Conservation (phyloP, 2,113 vertebrate species). For the Pardalotus punctatus region DNA sequence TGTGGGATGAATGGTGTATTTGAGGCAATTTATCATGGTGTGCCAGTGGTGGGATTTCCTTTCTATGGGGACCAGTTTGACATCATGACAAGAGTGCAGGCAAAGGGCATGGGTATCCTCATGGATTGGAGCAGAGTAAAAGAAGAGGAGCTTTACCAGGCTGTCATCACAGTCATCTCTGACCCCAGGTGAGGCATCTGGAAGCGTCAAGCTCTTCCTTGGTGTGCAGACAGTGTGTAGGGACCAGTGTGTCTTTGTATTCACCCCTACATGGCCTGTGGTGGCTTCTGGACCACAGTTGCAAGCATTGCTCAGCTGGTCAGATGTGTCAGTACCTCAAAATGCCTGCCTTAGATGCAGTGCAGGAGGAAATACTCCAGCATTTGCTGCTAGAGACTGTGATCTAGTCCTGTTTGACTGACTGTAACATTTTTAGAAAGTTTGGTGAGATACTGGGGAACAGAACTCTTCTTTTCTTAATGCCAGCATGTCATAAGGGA, state of each 20-base stretch:
- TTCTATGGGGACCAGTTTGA: conserved; percentile 75
- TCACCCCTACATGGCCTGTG: not conserved
- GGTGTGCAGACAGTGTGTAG: too few species aligned
- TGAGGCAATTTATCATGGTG: conserved; percentile 68
- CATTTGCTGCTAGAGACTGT: not conserved
- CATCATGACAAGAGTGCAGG: conserved; percentile 69
- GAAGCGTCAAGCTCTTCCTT: not conserved
- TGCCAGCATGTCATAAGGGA: not conserved
- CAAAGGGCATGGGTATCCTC: conserved; percentile 67
- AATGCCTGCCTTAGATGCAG: not conserved
- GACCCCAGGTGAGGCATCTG: conserved; percentile 53
- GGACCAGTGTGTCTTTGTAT: not conserved
- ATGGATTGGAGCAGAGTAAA: conserved; percentile 60
- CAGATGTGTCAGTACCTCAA: not conserved
- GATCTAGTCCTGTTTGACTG: not conserved
- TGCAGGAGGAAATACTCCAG: not conserved
- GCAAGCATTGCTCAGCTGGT: not conserved
- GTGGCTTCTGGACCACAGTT: not conserved
- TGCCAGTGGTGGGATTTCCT: conserved; percentile 71
- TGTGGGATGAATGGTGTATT: conserved; percentile 68
- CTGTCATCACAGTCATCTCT: conserved; percentile 24
- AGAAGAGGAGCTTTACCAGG: conserved; percentile 62
- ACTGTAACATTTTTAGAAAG: not conserved
- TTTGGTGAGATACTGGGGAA: not conserved
- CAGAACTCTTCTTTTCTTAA: not conserved